These are phyloP conservation scores for Pseudorhombus dupliciocellatus DNA, from an alignment of 2,113 vertebrate genomes.

Conservation along the genomic window DNA sequence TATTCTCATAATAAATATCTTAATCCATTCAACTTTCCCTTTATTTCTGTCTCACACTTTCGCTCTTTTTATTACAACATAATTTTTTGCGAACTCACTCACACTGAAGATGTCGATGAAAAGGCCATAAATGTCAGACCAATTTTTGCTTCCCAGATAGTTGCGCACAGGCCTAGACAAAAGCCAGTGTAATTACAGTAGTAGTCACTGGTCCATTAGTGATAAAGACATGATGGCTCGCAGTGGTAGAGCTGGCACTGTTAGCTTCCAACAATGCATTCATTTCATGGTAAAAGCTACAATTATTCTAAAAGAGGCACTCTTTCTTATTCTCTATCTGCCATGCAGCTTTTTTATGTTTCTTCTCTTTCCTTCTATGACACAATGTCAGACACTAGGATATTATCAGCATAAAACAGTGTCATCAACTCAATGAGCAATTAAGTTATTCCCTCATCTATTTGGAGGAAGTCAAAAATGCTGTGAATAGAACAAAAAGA, in stretches of 20 bases:
- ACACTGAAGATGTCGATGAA: slow-evolving; percentile 47
- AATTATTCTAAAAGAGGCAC: slow-evolving; percentile 90
- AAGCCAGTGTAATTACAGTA: slow-evolving; percentile 74
- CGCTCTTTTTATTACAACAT: neutral
- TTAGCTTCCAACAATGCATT: slow-evolving; percentile 84
- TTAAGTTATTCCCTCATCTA: slow-evolving; percentile 93
- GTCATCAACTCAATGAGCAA: slow-evolving; percentile 94
- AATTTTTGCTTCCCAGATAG: slow-evolving; percentile 71
- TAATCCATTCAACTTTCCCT: slow-evolving; percentile 8
- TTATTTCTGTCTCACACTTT: neutral
- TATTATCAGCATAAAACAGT: slow-evolving; percentile 94
- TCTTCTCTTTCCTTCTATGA: slow-evolving; percentile 62
- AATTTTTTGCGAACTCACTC: slow-evolving; percentile 18
- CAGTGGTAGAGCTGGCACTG: slow-evolving; percentile 63
- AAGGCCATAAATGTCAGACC: slow-evolving; percentile 58
- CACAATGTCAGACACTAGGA: slow-evolving; percentile 89
- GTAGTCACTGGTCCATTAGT: slow-evolving; percentile 74
- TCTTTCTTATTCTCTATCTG: slow-evolving; percentile 50
- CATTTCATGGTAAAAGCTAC: slow-evolving; percentile 92
- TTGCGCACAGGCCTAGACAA: slow-evolving; percentile 67
- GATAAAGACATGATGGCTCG: slow-evolving; percentile 73
- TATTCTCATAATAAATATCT: neutral
- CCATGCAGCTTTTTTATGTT: slow-evolving; percentile 57
- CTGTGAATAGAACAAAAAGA: slow-evolving; percentile 32
- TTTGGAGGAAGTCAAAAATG: slow-evolving; percentile 63